Evolutionary conservation across 53 echinoderm and acorn worm species (phyloP).

Genomic region (Mesocentrotus franciscanus): DNA sequence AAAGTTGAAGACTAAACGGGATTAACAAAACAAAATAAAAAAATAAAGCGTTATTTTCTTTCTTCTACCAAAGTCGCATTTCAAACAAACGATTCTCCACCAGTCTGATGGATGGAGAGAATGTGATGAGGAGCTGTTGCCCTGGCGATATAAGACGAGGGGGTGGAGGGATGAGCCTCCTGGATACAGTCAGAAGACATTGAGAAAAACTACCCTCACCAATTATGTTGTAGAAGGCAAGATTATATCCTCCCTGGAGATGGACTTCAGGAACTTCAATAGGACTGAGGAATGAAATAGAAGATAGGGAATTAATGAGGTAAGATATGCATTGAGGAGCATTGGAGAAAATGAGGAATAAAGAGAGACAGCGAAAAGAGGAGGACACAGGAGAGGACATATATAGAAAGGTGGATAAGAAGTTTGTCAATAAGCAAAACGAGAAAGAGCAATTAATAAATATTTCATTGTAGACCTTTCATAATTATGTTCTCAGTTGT

Average conservation of each 20-base stretch:
- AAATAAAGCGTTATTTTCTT: not conserved
- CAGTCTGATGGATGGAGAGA: not conserved
- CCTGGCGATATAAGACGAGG: not conserved
- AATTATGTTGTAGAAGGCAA: not conserved
- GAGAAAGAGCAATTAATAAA: too few species aligned
- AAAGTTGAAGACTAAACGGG: not conserved
- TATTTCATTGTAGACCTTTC: too few species aligned
- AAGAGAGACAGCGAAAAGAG: too few species aligned
- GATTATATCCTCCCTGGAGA: not conserved
- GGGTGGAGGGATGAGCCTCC: not conserved
- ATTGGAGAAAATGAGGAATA: too few species aligned
- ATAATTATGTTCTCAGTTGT: too few species aligned
- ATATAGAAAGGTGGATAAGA: not conserved
- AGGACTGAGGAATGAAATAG: not conserved
- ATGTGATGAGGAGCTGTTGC: not conserved
- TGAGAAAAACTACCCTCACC: not conserved
- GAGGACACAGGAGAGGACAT: too few species aligned
- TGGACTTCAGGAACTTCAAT: not conserved
- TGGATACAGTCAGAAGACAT: not conserved
- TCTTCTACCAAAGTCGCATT: not conserved
- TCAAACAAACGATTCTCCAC: not conserved
- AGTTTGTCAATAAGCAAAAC: too few species aligned
- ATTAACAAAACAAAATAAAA: too few species aligned
- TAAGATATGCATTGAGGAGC: too few species aligned
- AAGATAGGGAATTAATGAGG: too few species aligned